Evolutionary conservation across 2,113 vertebrate species (phyloP), one percentile per base, ranked within the genome.

Genomic region (Podilymbus podiceps): DNA sequence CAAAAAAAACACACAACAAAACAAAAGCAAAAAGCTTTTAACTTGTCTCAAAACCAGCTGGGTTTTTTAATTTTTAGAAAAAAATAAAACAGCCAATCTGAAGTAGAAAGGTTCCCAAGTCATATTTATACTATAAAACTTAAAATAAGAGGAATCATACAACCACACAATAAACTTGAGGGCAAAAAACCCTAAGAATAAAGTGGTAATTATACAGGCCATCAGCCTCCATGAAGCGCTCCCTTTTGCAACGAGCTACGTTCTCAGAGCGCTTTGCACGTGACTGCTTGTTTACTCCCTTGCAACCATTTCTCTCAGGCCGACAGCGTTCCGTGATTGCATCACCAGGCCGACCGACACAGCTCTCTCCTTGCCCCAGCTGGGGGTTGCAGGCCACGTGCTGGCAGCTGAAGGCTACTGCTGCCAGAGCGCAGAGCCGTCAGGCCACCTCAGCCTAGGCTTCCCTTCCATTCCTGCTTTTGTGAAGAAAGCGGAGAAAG

Each of bases 311-410:
- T 84, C 55, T 56, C 33, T 73, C 47, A 64, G 1, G 16, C 55
- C 69, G 46, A 25, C 24, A 77, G 46, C 21, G 30, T 46, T 53
- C 7, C 19, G 40, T 6, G 23, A 66, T 9, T 0, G 0, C 5
- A 47, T 3, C 53, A 83, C 20, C 46, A 69, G 79, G 71, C 12
- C 1, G 0, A 82, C 42, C 44, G 83, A 35, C 67, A 55, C n/a
- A 78, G 42, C 21, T 4, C 18, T 9, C 46, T 46, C 15, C 17
- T 38, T 24, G 40, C 44, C 60, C 24, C 47, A 60, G 46, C 35
- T 60, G 23, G 9, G 15, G 8, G 5, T 22, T 89, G 59, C 19
- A 5, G 19, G 72, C 33, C 62, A 33, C 0, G 2, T 30, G 13
- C 9, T 13, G 63, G 30, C n/a, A 84, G 62, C 27, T 24, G 6